Evolutionary conservation across 2,888 invertebrate genomes (phyloP).

Genomic region (Dichetophora obliterata): DNA sequence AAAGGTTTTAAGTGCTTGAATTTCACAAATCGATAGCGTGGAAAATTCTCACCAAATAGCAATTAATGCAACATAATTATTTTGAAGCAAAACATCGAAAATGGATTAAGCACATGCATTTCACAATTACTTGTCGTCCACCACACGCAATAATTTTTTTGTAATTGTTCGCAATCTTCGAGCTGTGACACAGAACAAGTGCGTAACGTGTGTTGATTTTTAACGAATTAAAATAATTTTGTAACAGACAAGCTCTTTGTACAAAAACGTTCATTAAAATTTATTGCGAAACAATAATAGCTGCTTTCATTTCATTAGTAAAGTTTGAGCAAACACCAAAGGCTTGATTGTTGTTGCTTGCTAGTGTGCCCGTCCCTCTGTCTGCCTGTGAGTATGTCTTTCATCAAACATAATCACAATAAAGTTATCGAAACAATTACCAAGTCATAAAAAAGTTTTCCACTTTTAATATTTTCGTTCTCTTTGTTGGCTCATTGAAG

Average conservation of each 20-base stretch:
- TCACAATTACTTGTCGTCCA: not conserved
- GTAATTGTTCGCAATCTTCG: too few relatives aligned
- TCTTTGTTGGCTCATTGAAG: slow-evolving; percentile 11
- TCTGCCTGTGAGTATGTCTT: not conserved
- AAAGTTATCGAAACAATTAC: slow-evolving; percentile 51
- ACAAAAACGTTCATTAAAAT: too few relatives aligned
- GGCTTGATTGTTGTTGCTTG: not conserved
- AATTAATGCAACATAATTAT: slow-evolving; percentile 27
- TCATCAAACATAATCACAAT: slow-evolving; percentile 38
- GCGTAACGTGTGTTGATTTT: too few relatives aligned
- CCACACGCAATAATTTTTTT: not conserved
- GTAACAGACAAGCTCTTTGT: too few relatives aligned
- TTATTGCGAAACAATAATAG: too few relatives aligned
- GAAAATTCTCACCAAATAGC: slow-evolving; percentile 25
- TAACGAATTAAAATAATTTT: too few relatives aligned
- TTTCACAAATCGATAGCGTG: too few relatives aligned
- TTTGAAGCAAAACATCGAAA: slow-evolving; percentile 12
- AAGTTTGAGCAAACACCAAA: not conserved
- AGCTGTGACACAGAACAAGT: too few relatives aligned
- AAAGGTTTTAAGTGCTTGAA: too few relatives aligned
- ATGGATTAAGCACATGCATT: slow-evolving; percentile 24
- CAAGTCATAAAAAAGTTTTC: slow-evolving; percentile 50
- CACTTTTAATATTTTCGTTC: slow-evolving; percentile 29
- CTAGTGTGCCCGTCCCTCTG: too few relatives aligned
- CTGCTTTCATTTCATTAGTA: too few relatives aligned